Evolutionary conservation across 2,797 vertebrate genomes (phyloP).

Genomic region (Silurus lanzhouensis): DNA sequence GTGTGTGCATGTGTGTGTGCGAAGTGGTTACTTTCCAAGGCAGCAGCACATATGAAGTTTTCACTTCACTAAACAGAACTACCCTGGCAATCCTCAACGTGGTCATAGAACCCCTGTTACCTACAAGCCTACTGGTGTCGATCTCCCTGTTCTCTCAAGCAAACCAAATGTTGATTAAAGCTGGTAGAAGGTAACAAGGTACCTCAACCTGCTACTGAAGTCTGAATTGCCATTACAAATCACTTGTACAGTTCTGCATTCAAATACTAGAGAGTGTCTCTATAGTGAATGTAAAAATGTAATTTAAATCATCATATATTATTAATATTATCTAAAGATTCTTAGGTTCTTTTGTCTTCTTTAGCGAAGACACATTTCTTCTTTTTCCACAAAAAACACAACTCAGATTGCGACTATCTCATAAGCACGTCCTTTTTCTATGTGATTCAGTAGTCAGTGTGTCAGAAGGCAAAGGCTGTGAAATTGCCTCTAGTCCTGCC

Average conservation of each 20-base stretch:
- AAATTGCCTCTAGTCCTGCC: slow-evolving; percentile 69
- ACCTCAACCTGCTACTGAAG: background rate
- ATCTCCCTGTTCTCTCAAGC: background rate
- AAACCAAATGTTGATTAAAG: background rate
- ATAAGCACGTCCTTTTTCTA: background rate
- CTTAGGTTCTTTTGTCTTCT: too few species aligned
- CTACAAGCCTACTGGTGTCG: background rate
- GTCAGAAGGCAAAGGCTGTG: slow-evolving; percentile 68
- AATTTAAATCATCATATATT: background rate
- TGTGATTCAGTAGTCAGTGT: slow-evolving; percentile 55
- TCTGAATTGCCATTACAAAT: background rate
- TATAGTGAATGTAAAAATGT: background rate
- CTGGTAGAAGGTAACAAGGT: background rate
- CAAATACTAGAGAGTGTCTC: background rate
- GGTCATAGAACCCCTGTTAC: background rate
- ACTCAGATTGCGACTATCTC: background rate
- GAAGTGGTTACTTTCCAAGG: background rate
- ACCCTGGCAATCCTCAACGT: background rate
- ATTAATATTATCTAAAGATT: background rate
- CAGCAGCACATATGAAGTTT: background rate
- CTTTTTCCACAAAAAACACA: background rate
- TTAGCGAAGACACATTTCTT: background rate
- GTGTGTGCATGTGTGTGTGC: too few species aligned
- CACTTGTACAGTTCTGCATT: background rate
- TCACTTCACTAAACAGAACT: background rate